A percentile compares a stretch with the other conserved stretches of the same genome.
phyloP scores from a whole-genome alignment of 2,113 vertebrate genomes.

The Tenrec ecaudatus region DNA sequence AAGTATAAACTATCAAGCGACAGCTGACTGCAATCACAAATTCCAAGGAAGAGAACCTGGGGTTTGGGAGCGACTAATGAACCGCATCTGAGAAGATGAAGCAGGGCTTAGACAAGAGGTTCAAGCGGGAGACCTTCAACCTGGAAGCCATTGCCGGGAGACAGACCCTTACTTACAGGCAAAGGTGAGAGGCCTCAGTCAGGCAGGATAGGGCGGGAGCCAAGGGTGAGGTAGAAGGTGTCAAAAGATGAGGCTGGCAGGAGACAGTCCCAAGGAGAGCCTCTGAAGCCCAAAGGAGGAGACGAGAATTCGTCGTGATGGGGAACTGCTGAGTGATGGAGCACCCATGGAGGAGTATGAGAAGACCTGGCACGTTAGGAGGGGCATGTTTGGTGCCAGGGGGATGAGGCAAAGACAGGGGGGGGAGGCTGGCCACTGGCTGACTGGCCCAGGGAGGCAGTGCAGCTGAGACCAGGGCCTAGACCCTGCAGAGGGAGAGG shows the following conservation, averaged over 20 bases:
- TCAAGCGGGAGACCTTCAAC: background rate
- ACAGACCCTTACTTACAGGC: background rate
- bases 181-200: background rate
- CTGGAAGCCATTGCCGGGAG: background rate
- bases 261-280: background rate
- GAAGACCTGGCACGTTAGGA: background rate
- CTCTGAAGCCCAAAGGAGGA: background rate
- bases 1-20: too few species aligned
- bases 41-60: background rate
- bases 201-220: background rate
- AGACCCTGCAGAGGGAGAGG: background rate
- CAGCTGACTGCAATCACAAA: background rate
- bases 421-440: background rate
- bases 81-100: background rate
- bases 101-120: background rate
- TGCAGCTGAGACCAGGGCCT: background rate
- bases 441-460: background rate
- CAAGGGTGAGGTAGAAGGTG: background rate
- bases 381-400: background rate
- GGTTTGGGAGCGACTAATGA: background rate
- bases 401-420: background rate
- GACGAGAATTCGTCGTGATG: background rate
- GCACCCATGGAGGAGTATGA: background rate
- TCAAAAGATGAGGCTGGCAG: background rate
- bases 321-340: background rate